Conservation (phyloP, 2,888 invertebrate genomes). For the Deilephila porcellus region DNA sequence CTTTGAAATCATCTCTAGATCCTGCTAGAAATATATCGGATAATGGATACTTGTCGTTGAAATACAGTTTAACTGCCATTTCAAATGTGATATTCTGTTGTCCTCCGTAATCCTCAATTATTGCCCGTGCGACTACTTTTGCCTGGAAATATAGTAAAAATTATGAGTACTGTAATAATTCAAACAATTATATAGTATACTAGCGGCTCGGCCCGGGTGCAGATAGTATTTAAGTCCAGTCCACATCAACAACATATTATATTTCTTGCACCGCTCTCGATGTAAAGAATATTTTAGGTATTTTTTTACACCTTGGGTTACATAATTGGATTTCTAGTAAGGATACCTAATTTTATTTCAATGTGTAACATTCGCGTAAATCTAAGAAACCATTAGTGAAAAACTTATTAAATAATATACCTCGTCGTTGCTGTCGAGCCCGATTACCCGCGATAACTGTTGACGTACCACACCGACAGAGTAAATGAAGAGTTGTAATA, state of each 20-base stretch:
- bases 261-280: too few relatives aligned
- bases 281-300: too few relatives aligned
- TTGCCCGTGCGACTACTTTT: conserved; percentile 37
- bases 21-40: conserved; percentile 37
- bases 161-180: not conserved
- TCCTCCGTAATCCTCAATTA: conserved; percentile 37
- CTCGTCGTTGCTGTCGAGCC: conserved; percentile 48
- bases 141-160: conserved; percentile 44
- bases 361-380: too few relatives aligned
- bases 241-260: too few relatives aligned
- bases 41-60: conserved; percentile 39
- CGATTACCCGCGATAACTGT: conserved; percentile 44
- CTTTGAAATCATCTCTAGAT: conserved; percentile 40
- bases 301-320: too few relatives aligned
- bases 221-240: too few relatives aligned
- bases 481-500: conserved; percentile 45
- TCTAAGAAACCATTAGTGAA: not conserved
- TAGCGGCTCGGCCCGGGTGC: too few relatives aligned
- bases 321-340: too few relatives aligned
- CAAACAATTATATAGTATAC: too few relatives aligned
- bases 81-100: conserved; percentile 45
- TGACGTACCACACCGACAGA: conserved; percentile 39
- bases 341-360: too few relatives aligned
- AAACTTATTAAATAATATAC: conserved; percentile 37
- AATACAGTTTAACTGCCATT: conserved; percentile 44